phyloP scores from a whole-genome alignment of 2,797 vertebrate species.

The Oophaga sylvatica region DNA sequence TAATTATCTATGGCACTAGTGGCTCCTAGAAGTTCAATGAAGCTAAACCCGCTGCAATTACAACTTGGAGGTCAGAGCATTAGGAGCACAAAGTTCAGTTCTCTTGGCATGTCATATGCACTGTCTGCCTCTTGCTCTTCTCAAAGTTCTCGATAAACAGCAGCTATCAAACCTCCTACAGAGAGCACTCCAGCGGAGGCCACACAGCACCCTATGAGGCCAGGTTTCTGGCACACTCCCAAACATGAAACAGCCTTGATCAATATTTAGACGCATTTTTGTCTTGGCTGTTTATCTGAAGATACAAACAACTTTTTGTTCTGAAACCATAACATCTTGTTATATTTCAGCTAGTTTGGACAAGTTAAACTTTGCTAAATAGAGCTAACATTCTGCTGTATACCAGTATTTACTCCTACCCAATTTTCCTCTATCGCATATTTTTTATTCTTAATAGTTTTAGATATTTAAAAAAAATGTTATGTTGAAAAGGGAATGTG shows the following conservation, averaged over 20 bases:
- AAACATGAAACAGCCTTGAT: constrained; percentile 2
- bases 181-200: not conserved
- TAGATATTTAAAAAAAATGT: not conserved
- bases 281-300: constrained; percentile 37
- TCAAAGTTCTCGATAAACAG: constrained; percentile 33
- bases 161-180: constrained; percentile 10
- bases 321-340: not conserved
- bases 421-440: not conserved
- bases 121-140: constrained; percentile 24
- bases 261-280: constrained; percentile 40
- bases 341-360: not conserved
- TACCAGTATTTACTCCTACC: not conserved
- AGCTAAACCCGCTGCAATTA: constrained; percentile 54
- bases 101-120: constrained; percentile 35
- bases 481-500: no score
- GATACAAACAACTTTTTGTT: constrained; percentile 19
- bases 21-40: constrained; percentile 56
- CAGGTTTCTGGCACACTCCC: constrained; percentile 19
- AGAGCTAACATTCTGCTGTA: not conserved
- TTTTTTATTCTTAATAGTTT: not conserved
- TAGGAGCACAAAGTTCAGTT: constrained; percentile 45
- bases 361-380: not conserved
- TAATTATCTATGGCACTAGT: constrained; percentile 58
- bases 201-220: not conserved
- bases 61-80: constrained; percentile 37